Base-by-base conservation (phyloP, 2,888 invertebrate species). In the Harpalus rufipes region DNA sequence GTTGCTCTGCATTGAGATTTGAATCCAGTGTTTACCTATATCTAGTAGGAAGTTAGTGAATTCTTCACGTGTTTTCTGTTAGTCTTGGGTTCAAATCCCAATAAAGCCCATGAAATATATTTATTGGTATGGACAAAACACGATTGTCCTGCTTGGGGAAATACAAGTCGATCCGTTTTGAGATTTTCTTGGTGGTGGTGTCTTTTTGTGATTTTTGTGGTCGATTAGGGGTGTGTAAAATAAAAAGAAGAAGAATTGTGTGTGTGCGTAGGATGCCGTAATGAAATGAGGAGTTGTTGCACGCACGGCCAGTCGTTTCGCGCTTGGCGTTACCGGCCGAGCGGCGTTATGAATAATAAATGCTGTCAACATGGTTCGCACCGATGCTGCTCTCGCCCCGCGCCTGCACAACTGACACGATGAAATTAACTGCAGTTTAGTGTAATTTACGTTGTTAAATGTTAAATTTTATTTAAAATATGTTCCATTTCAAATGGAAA, bases 381-480 rank as follows among this genome's bases (percentile, higher is more conserved):
- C 78, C 68, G 68, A 39, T 59, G 16, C 74, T 39, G 63, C 81
- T 18, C 59, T 25, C 63, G 14, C 56, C 16, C 76, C 56, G 51
- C 51, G 25, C 61, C 72, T n/a, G 21, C 51, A 25, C 78, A 78
- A 51, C 78, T 84, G 84, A 84, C 84, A 84, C 78, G 65, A 63
- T 56, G 63, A 84, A 84, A 84, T 84, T 84, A 84, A 84, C 84
- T 84, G 84, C 84, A 84, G 84, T 84, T 84, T 84, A 84, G 84
- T 79, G 84, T 84, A 84, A 84, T 84, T 84, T 84, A 84, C 84
- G 65, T 79, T 84, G 84, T 84, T 84, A 85, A 84, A 85, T 85
- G 85, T 85, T 85, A 85, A 85, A 85, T 85, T 85, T 85, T 85
- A 80, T 85, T 85, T 85, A 85, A 85, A 85, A 85, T 85, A 85